Evolutionary conservation across 2,888 invertebrate species (phyloP).

Genomic region (Tetranychus piercei): DNA sequence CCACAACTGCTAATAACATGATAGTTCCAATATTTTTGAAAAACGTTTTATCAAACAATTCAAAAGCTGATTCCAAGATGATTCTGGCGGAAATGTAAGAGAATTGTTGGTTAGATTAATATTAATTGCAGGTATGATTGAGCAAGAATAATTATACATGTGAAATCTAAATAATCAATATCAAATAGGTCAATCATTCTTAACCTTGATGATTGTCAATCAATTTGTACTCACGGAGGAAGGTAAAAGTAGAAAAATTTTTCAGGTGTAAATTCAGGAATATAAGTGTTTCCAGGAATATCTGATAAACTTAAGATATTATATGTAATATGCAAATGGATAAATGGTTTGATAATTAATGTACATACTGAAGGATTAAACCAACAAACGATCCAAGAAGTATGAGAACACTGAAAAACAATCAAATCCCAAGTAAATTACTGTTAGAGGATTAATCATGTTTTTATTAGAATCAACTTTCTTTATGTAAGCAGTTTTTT

Average conservation of each 20-base stretch:
- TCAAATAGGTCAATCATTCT: too few relatives aligned
- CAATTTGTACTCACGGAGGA: constrained; percentile 37
- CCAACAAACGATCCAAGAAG: constrained; percentile 9
- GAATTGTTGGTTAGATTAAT: not conserved
- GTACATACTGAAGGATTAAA: constrained; percentile 4
- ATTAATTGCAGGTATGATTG: not conserved
- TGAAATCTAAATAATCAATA: too few relatives aligned
- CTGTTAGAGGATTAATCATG: not conserved
- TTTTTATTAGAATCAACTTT: not conserved
- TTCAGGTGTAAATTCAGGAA: constrained; percentile 32
- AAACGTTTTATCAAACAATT: constrained; percentile 39
- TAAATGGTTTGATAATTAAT: not conserved
- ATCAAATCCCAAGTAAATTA: not conserved
- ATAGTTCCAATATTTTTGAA: constrained; percentile 40
- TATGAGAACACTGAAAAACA: constrained; percentile 8
- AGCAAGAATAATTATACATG: too few relatives aligned
- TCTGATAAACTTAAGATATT: not conserved
- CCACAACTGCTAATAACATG: constrained; percentile 38
- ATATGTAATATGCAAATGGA: not conserved
- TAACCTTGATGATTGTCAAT: not conserved
- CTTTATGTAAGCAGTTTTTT: too few relatives aligned
- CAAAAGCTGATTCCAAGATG: constrained; percentile 40
- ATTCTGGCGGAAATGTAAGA: constrained; percentile 30
- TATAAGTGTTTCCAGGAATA: not conserved
- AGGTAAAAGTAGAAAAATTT: constrained; percentile 39